Evolutionary conservation across 2,888 invertebrate genomes (phyloP), one percentile per base, ranked within the genome.

Genomic region (Gerosis bhagava): DNA sequence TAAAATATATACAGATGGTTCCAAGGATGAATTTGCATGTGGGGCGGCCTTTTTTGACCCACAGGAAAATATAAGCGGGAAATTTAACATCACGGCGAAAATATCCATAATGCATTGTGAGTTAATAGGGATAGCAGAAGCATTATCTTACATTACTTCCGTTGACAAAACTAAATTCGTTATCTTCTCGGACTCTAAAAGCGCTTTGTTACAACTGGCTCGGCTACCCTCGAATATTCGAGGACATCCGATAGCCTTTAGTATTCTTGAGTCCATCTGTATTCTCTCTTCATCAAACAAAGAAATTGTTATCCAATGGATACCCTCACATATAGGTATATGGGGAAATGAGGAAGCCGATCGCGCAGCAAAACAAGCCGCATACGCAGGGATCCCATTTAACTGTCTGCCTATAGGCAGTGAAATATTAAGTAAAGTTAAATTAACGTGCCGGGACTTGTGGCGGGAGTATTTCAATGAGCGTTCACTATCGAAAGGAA

Each of bases 1-100:
- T 22, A 37, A 35, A 11, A 8, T 54, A 5, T 56, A 26, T 15
- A 49, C 56, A 0, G 56, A 56, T 29, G 53, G 56, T 6, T 56
- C 53, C 0, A 56, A 49, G 6, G 37, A 35, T n/a, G 25, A 19
- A 15, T 7, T 7, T 15, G 45, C 35, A 1, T 28, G 32, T 2
- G 56, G 49, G 4, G 42, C 49, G 3, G 52, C 43, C 10, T 49
- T 50, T 39, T 52, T 25, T 37, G 52, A 56, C 15, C 40, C 39
- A 7, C 44, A 51, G 5, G 5, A 7, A 1, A 32, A 39, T 8
- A 17, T 8, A 3, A 32, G 10, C 1, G 10, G 12, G 12, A 28
- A 39, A 40, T 40, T 40, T 21, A 40, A 13, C 21, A 29, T 40
- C 8, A 31, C n/a, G 26, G 11, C 16, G 12, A 47, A 28, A 7